Base-by-base conservation (phyloP, 2,113 vertebrate species). In the Grus americana region DNA sequence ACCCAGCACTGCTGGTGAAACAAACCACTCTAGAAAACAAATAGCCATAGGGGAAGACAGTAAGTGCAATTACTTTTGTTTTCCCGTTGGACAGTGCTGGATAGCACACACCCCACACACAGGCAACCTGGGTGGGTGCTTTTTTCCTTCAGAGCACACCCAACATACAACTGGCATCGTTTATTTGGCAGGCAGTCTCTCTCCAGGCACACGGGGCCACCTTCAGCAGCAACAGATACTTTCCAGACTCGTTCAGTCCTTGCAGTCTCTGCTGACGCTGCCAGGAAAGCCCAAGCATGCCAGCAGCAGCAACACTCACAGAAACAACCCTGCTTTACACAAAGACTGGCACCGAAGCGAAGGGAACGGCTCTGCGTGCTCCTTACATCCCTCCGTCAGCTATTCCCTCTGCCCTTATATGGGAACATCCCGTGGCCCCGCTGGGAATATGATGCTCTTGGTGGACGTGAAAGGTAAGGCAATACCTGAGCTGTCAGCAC, bases 401-500 rank as follows among this genome's bases (percentile, higher is more conserved):
- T 79, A 61, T 96, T 92, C 92, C 96, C 78, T 95, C 90, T 94
- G 93, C 92, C 93, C 95, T 96, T 93, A 93, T 93, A 88, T 80
- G 95, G 93, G 93, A 96, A 94, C 68, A 93, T 86, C 72, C 86
- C 85, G 1, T n/a, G 84, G 95, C 63, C 92, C 82, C 5, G 5
- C 74, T 11, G 49, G 90, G 88, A 94, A 96, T 34, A 49, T 0
- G 70, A 76, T 87, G 90, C 72, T 95, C 30, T 72, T 83, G 72
- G 86, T 76, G 79, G 42, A 93, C 36, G 40, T 32, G 88, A 86
- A 96, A 97, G 94, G 94, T 94, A 88, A 93, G 82, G 93, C 93
- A 95, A 74, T 67, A 95, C 95, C 96, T 96, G 96, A 93, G 81
- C 79, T 83, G 63, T 47, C 72, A 57, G 95, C 72, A 62, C 17